Conservation (phyloP, 1,140 invertebrate species). For the Lineus longissimus region DNA sequence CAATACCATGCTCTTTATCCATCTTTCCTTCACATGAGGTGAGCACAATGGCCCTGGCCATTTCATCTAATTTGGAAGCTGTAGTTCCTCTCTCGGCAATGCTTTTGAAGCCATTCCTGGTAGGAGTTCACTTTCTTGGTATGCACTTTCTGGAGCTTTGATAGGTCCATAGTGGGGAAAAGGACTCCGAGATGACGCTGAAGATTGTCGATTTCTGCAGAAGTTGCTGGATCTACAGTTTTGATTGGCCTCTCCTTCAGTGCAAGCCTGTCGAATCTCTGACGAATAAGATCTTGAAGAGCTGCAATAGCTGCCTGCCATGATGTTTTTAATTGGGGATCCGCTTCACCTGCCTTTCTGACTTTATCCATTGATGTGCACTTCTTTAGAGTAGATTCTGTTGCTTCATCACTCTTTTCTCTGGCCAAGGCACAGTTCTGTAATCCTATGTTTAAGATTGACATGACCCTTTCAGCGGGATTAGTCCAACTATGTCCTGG, state of each 20-base stretch:
- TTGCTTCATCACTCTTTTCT: not conserved
- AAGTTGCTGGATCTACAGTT: not conserved
- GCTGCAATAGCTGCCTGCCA: too few relatives aligned
- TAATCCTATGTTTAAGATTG: conserved; percentile 7
- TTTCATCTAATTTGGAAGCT: conserved; percentile 18
- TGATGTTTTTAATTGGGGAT: not conserved
- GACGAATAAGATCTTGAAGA: too few relatives aligned
- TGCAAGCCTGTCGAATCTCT: not conserved
- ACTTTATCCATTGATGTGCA: conserved; percentile 12
- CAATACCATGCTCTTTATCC: too few relatives aligned
- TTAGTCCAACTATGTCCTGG: conserved; percentile 15
- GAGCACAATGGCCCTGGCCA: too few relatives aligned
- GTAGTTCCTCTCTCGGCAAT: conserved; percentile 12
- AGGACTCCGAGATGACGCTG: conserved; percentile 6
- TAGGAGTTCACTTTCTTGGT: conserved; percentile 9
- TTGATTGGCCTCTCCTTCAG: not conserved
- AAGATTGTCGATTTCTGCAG: conserved; percentile 6
- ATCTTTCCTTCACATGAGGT: too few relatives aligned
- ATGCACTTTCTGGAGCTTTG: conserved; percentile 17
- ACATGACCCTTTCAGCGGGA: conserved; percentile 1
- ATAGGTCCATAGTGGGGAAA: conserved; percentile 13
- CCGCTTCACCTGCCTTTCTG: not conserved
- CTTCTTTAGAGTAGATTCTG: not conserved
- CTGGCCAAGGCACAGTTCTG: conserved; percentile 11
- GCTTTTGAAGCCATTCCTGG: conserved; percentile 12